These are phyloP conservation scores for Rhizomys pruinosus DNA, from an alignment of 2,113 vertebrate genomes.

Conservation along the genomic window DNA sequence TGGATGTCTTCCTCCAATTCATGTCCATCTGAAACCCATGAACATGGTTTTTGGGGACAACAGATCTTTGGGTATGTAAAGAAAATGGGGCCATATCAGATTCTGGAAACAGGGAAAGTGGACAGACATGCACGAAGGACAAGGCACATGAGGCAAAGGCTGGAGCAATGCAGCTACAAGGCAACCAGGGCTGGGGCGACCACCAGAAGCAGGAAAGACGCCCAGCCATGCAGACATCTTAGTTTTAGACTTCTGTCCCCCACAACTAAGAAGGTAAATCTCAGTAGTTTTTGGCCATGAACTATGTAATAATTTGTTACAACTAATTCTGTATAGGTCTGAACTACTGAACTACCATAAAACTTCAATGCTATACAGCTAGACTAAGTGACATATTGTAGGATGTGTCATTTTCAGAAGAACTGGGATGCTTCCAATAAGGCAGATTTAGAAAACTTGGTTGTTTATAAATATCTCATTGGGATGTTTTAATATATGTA, in stretches of 20 bases:
- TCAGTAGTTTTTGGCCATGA: background rate
- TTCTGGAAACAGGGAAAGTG: background rate
- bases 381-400: background rate
- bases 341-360: background rate
- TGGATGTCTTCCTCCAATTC: background rate
- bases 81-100: background rate
- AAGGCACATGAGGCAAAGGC: rapidly evolving
- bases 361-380: background rate
- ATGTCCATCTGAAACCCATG: background rate
- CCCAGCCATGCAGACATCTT: background rate
- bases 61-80: background rate
- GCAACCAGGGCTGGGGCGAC: too few relatives aligned
- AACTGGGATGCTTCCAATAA: background rate
- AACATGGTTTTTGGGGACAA: background rate
- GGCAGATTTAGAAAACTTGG: background rate
- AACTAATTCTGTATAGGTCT: background rate
- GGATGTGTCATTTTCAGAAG: background rate
- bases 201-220: background rate
- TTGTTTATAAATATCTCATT: background rate
- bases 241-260: background rate
- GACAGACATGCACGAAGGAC: background rate
- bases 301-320: background rate
- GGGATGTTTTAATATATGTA: background rate
- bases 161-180: background rate
- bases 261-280: background rate